Evolutionary conservation across 2,797 vertebrate genomes (phyloP).

Genomic region (Rhyacichthys aspro): DNA sequence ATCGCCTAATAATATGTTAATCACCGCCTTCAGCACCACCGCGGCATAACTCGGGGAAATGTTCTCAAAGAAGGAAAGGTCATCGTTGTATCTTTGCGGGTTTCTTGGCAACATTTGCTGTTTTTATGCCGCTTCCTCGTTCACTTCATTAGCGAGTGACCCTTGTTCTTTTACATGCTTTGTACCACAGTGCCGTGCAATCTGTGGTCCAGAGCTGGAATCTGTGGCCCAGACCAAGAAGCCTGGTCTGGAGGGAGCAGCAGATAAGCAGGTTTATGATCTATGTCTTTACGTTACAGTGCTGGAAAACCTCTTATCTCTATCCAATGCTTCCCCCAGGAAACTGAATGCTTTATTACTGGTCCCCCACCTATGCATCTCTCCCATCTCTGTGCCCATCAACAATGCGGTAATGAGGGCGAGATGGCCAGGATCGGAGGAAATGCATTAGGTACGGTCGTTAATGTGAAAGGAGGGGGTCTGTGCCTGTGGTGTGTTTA

Average conservation of each 20-base stretch:
- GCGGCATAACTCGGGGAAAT: conserved; percentile 40
- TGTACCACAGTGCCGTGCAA: background rate
- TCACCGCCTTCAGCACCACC: conserved; percentile 55
- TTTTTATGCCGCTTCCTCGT: conserved; percentile 50
- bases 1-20: conserved; percentile 73
- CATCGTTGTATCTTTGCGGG: conserved; percentile 53
- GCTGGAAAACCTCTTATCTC: conserved; percentile 67
- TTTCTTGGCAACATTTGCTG: conserved; percentile 58
- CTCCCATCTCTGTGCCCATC: conserved; percentile 66
- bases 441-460: conserved; percentile 33
- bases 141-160: conserved; percentile 63
- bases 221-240: conserved; percentile 41
- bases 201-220: conserved; percentile 39
- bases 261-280: conserved; percentile 80
- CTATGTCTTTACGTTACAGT: conserved; percentile 66
- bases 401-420: conserved; percentile 69
- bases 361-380: conserved; percentile 64
- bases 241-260: conserved; percentile 51
- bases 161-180: conserved; percentile 37
- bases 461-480: conserved; percentile 38
- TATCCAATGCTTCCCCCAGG: conserved; percentile 70
- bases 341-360: conserved; percentile 74
- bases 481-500: conserved; percentile 32
- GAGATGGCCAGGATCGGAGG: conserved; percentile 28
- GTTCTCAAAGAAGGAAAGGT: conserved; percentile 67